phyloP scores from a whole-genome alignment of 1,140 invertebrate genomes.

The Paralvinella palmiformis region DNA sequence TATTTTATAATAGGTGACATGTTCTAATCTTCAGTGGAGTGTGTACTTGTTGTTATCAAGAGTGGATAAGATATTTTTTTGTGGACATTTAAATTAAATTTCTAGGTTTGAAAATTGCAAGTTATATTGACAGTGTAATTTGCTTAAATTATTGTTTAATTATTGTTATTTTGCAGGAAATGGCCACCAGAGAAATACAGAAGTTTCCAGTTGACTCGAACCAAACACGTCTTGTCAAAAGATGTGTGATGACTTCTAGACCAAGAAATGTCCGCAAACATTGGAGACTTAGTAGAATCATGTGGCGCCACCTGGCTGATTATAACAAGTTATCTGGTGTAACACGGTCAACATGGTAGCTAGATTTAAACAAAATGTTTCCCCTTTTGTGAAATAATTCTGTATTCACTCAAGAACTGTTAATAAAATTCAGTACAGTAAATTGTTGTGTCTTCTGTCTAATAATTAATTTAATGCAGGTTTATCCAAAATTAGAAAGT shows the following conservation, averaged over 20 bases:
- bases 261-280: slow-evolving; percentile 65
- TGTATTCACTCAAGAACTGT: too few relatives aligned
- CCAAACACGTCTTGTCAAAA: slow-evolving; percentile 58
- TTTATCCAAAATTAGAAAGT: too few relatives aligned
- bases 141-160: background rate
- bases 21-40: too few relatives aligned
- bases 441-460: too few relatives aligned
- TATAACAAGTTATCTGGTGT: slow-evolving; percentile 83
- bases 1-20: too few relatives aligned
- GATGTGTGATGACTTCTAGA: slow-evolving; percentile 69
- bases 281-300: slow-evolving; percentile 79
- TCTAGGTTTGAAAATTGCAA: background rate
- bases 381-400: too few relatives aligned
- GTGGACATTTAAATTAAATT: background rate
- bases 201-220: slow-evolving; percentile 69
- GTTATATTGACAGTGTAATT: background rate
- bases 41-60: too few relatives aligned
- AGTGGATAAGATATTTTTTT: too few relatives aligned
- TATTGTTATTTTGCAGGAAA: slow-evolving; percentile 43
- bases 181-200: slow-evolving; percentile 66
- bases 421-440: too few relatives aligned
- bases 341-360: slow-evolving; percentile 78
- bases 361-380: too few relatives aligned
- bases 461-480: too few relatives aligned
- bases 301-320: slow-evolving; percentile 81